phyloP scores from a whole-genome alignment of 2,113 vertebrate species.

The Balaenoptera acutorostrata region DNA sequence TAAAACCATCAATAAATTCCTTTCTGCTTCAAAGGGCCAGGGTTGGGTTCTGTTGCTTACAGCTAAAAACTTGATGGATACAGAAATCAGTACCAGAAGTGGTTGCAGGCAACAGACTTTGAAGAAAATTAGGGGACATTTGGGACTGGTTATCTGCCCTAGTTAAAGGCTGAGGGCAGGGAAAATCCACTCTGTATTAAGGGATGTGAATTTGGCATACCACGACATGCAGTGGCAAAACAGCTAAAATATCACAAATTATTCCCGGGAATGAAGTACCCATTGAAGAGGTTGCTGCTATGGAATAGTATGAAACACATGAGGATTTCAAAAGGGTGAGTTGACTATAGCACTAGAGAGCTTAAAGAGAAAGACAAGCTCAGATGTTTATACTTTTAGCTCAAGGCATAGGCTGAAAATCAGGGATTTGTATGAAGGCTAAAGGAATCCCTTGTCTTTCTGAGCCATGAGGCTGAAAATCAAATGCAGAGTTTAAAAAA shows the following conservation, averaged over 20 bases:
- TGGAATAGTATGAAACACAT: not conserved
- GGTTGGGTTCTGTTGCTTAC: not conserved
- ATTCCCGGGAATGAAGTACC: not conserved
- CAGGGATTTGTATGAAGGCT: not conserved
- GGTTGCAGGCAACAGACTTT: not conserved
- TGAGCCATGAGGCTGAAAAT: not conserved
- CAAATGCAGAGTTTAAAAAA: not conserved
- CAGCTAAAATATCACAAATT: no score
- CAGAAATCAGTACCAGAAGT: not conserved
- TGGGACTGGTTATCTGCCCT: not conserved
- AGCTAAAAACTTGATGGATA: not conserved
- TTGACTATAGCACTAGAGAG: not conserved
- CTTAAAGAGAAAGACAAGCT: not conserved
- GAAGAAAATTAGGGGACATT: not conserved
- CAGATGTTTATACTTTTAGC: not conserved
- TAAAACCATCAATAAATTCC: not conserved
- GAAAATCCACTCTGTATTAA: not conserved
- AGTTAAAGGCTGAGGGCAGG: not conserved
- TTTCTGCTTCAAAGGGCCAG: not conserved
- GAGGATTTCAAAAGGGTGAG: not conserved
- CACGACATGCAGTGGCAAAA: no score
- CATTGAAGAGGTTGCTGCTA: not conserved
- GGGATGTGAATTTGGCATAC: not conserved
- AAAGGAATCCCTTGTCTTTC: not conserved
- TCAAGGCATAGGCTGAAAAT: not conserved